Base-by-base conservation (phyloP, 2,888 invertebrate species). In the Agrilus biguttatus region DNA sequence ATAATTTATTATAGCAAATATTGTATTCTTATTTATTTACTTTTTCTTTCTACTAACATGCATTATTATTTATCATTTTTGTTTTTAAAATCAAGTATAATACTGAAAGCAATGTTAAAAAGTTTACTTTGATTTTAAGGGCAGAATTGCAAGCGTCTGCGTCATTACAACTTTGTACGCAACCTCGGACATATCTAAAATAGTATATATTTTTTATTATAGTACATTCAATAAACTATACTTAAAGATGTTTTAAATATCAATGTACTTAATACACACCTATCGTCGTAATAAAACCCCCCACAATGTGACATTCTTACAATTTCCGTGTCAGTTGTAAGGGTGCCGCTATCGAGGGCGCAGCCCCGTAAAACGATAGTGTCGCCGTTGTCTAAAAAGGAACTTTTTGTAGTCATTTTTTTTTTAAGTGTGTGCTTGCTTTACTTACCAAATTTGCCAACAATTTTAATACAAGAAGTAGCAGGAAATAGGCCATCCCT, bases 231-330 rank as follows among this genome's bases (percentile, higher is more conserved):
- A 21, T 21, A 21, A 21, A 21, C 21, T 21, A 6, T 21, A 6
- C 1, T 21, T 21, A 21, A 21, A 21, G 21, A 3, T 23, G 23
- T 35, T 35, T 33, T 8, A 39, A 17, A 34, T 13, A 38, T 17
- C 17, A 17, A 4, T 17, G 2, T 39, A 17, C 10, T 17, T 34
- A 39, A 38, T 36, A 54, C 64, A 65, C 61, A 89, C 85, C 83
- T 80, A 53, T 82, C 79, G 55, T 90, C 80, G 59, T 88, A 93
- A 63, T 84, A 85, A 69, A 96, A 92, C 52, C 88, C 78, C 28
- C 96, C 96, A 63, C 96, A 96, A 65, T 96, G 95, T n/a, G 91
- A 91, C 86, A 92, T 91, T 51, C 96, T 73, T 41, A 95, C 87
- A 47, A 96, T 83, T 71, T 96, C 96, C 0, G 95, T 95, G 67